Evolutionary conservation across 1,140 invertebrate genomes (phyloP), one percentile per base, ranked within the genome.

Genomic region (Macrobrachium rosenbergii): DNA sequence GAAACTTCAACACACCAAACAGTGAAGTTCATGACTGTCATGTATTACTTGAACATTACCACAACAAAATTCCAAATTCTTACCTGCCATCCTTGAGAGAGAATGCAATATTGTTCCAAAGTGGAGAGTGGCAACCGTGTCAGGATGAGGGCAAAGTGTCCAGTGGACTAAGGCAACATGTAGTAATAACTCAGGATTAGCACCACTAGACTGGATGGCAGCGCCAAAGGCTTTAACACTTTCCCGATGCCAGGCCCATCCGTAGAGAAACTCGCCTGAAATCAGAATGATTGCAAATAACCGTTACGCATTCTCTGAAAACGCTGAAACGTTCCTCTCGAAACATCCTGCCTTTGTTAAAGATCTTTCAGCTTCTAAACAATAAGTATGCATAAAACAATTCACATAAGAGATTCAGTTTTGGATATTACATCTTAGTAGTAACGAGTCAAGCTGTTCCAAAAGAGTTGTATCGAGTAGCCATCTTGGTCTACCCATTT

Each of bases 221-320:
- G 28, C 17, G 6, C 64, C 52, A 37, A 88, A 88, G 62, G 37
- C 59, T n/a, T 67, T 82, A n/a, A 88, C 75, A 45, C 86, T 88
- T 37, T 88, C 81, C 17, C 86, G 45, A 21, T 82, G 80, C 86
- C 86, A 88, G 16, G 80, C 60, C 86, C 86, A 88, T 19, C 80
- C 80, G 78, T 77, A 88, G 2, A 88, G 80, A 37, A 88, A 78
- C 43, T 88, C 80, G 52, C 80, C 86, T 88, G 62, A 11, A 62
- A 64, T 37, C 7, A 76, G 6, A 83, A 82, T 14, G 14, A 19
- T 7, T 17, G 45, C 3, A 37, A 37, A 2, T 37, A 37, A 37
- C 28, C 28, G 28, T 37, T 37, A 37, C 28, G 3, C 28, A 37
- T 37, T 37, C 1, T 37, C 3, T 37, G 28, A 37, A 37, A 37